Evolutionary conservation across 1,140 invertebrate species (phyloP).

Genomic region (Ylistrum balloti): DNA sequence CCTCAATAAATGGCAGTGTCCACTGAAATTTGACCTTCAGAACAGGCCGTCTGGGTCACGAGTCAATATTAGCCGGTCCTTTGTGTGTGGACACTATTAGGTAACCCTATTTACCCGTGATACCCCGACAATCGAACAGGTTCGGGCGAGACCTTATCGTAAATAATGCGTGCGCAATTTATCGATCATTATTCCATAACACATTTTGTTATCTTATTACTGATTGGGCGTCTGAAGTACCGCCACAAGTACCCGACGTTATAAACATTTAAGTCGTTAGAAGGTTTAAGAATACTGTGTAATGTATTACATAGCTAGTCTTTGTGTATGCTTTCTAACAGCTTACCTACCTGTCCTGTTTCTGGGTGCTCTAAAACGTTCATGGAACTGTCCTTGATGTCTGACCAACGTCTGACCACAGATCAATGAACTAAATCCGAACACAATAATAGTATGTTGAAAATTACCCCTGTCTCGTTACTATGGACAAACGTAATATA

Average conservation of each 20-base stretch:
- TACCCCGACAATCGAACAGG: not conserved
- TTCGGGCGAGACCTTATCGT: not conserved
- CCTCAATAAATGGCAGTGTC: not conserved
- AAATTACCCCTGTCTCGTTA: no score
- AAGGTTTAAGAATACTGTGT: not conserved
- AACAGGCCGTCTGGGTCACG: not conserved
- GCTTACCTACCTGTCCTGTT: not conserved
- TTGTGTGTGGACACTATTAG: not conserved
- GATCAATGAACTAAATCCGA: no score
- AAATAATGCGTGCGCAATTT: constrained; percentile 6
- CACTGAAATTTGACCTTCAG: not conserved
- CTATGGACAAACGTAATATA: no score
- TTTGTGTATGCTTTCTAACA: no score
- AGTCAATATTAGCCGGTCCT: constrained; percentile 3
- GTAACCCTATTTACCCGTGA: not conserved
- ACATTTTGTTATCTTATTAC: not conserved
- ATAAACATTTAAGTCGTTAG: not conserved
- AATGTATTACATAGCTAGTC: not conserved
- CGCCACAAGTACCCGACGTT: not conserved
- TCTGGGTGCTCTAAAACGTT: not conserved
- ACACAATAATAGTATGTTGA: no score
- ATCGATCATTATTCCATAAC: not conserved
- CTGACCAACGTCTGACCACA: no score
- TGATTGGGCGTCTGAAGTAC: not conserved
- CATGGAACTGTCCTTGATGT: no score